These are phyloP conservation scores for Ellobium chinense DNA, from an alignment of 2,888 invertebrate genomes.

Conservation along the genomic window DNA sequence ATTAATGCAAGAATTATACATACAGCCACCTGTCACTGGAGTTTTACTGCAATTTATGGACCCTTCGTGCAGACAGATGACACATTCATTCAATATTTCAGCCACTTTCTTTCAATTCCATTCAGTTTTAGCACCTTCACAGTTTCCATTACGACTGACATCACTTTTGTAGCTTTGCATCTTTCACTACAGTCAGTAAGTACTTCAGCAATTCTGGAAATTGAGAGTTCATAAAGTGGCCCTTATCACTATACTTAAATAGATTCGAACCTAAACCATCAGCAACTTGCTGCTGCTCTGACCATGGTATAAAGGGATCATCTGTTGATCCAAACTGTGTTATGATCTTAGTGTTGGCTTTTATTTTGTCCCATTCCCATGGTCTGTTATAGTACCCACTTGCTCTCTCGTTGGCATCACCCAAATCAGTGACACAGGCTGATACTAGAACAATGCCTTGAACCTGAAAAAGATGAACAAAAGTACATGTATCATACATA, in stretches of 20 bases:
- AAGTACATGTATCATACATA: no score
- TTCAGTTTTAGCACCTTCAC: no score
- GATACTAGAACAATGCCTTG: slow-evolving; percentile 72
- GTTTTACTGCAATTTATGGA: no score
- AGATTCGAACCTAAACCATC: slow-evolving; percentile 62
- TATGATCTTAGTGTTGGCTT: slow-evolving; percentile 60
- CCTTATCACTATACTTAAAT: slow-evolving; percentile 63
- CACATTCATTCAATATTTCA: no score
- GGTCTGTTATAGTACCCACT: slow-evolving; percentile 75
- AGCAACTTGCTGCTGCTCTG: slow-evolving; percentile 63
- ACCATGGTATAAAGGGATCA: slow-evolving; percentile 73
- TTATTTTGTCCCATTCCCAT: slow-evolving; percentile 72
- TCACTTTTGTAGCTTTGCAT: no score
- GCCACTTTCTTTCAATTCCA: no score
- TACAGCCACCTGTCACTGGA: no score
- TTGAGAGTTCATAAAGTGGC: slow-evolving; percentile 70
- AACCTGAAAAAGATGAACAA: slow-evolving; percentile 51
- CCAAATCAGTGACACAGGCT: slow-evolving; percentile 72
- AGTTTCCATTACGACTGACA: no score
- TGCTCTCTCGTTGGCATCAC: slow-evolving; percentile 64
- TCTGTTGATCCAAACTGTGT: slow-evolving; percentile 74
- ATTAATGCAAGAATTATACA: no score
- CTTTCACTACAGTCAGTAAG: slow-evolving; percentile 56
- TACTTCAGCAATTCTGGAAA: slow-evolving; percentile 70
- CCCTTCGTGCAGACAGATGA: no score